Evolutionary conservation across 1,140 invertebrate genomes (phyloP), one percentile per base, ranked within the genome.

Genomic region (Neodiprion lecontei): DNA sequence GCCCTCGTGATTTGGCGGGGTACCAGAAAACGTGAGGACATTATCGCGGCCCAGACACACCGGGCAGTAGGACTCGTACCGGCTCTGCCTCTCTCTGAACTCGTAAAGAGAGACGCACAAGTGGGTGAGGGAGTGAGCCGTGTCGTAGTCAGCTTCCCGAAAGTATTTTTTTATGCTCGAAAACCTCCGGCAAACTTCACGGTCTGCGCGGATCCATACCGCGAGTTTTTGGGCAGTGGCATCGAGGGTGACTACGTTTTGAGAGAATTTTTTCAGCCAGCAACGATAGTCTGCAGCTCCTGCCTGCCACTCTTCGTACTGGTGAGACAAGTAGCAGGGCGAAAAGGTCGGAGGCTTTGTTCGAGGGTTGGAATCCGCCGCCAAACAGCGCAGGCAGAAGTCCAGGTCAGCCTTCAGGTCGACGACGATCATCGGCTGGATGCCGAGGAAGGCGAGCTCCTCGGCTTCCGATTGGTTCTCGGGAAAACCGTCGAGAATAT

Each of bases 401-500:
- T 82, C 69, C 47, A 84, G 73, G 68, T 82, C 76, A 40, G 85
- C 82, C 74, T 84, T 76, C 7, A 92, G 76, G 79, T 92, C 88
- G 23, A 92, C 83, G 3, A 91, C 82, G 23, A 91, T 79, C 76
- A 89, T 84, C 0, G 91, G 91, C 69, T 89, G 86, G 12, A 92
- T 77, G 23, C 88, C 89, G 21, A 88, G 61, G 74, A 87, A 86
- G 9, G 81, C 75, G 23, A 92, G 77, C 79, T 87, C 83, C 73
- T 86, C 82, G 23, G 85, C 83, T 83, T 91, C 90, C 48, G 82
- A 76, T 11, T 85, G 79, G 49, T 74, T 85, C 69, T 86, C 83
- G 3, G 91, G 91, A 83, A 91, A 91, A 10, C 91, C 92, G 79
- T 92, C 91, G 61, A 90, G 84, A 12, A 92, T 76, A 79, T 89